These are phyloP conservation scores for Anhinga anhinga DNA, from an alignment of 2,113 vertebrate genomes.

Conservation along the genomic window DNA sequence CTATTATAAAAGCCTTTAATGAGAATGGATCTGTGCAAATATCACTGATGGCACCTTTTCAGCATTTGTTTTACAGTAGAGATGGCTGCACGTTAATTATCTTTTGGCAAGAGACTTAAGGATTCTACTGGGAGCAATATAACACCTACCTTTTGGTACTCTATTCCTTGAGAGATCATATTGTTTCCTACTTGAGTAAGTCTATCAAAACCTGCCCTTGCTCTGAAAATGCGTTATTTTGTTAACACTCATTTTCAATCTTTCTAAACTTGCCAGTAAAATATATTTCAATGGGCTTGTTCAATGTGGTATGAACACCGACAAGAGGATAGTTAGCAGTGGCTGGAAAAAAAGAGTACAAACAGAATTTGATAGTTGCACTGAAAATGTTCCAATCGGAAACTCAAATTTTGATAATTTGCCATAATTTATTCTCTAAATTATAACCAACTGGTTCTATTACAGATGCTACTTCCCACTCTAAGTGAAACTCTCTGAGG, in stretches of 20 bases:
- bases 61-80: slow-evolving; percentile 48
- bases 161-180: background rate
- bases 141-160: slow-evolving; percentile 12
- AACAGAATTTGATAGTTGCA: background rate
- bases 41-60: slow-evolving; percentile 18
- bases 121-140: slow-evolving; percentile 1
- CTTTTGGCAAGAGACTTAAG: slow-evolving; percentile 31
- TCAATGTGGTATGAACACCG: background rate
- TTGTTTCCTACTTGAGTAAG: slow-evolving; percentile 14
- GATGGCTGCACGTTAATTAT: background rate
- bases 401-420: slow-evolving; percentile 9
- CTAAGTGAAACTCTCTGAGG: background rate
- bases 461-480: background rate
- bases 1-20: slow-evolving; percentile 45
- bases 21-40: slow-evolving; percentile 51
- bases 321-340: background rate
- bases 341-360: background rate
- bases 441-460: background rate
- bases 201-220: slow-evolving; percentile 1
- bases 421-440: background rate
- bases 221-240: background rate
- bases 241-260: slow-evolving; percentile 10
- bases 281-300: slow-evolving; percentile 1
- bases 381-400: background rate
- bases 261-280: slow-evolving; percentile 11